These are phyloP conservation scores for Paraescarpia echinospica DNA, from an alignment of 1,140 invertebrate genomes.

Conservation along the genomic window DNA sequence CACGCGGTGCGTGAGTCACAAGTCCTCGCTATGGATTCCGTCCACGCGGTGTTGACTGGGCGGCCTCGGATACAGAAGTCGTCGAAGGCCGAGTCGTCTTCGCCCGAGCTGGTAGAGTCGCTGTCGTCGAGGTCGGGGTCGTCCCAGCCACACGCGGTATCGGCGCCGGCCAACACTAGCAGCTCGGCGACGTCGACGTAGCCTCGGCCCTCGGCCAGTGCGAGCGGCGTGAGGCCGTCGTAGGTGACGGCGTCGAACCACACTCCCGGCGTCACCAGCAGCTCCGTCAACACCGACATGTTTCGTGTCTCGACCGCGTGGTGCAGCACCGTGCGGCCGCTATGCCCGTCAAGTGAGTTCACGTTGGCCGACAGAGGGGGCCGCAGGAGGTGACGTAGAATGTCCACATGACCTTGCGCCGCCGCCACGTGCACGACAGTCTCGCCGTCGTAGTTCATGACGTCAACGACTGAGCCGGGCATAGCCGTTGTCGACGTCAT, in stretches of 20 bases:
- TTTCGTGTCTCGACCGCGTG: constrained; percentile 43
- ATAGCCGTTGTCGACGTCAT: neutral
- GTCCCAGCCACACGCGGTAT: neutral
- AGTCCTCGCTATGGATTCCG: neutral
- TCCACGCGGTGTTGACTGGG: neutral
- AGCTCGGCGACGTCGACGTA: neutral
- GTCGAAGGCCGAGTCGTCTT: neutral
- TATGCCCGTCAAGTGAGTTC: constrained; percentile 39
- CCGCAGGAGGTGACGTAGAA: neutral
- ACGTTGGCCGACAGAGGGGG: neutral
- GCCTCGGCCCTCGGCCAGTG: constrained; percentile 37
- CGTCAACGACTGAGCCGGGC: neutral
- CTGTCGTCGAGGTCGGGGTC: neutral
- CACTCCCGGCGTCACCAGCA: constrained; percentile 31
- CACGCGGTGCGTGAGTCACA: neutral
- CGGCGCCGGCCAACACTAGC: neutral
- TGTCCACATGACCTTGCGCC: constrained; percentile 3
- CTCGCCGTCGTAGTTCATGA: constrained; percentile 14
- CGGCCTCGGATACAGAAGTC: neutral
- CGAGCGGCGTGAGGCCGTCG: constrained; percentile 36
- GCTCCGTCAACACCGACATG: constrained; percentile 31
- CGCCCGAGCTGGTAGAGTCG: neutral
- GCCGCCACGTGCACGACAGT: constrained; percentile 10
- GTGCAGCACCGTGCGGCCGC: constrained; percentile 44
- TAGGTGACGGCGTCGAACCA: constrained; percentile 41